Evolutionary conservation across 2,113 vertebrate species (phyloP), one percentile per base, ranked within the genome.

Genomic region (Lipotes vexillifer): DNA sequence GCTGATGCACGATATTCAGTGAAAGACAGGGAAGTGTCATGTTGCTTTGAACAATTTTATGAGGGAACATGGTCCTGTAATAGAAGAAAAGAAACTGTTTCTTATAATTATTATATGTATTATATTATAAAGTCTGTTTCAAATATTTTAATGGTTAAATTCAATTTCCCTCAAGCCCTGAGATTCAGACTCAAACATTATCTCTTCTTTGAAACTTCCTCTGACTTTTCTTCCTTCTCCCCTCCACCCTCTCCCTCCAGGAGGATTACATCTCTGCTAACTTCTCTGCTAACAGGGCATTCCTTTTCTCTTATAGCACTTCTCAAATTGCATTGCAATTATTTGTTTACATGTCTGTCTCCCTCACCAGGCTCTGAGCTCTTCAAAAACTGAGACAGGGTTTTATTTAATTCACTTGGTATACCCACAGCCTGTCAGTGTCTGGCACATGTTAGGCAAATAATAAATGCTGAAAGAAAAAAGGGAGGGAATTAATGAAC

Each of bases 261-360:
- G 14, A 57, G 71, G 55, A 46, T 72, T 52, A 25, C 57, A 3
- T 85, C n/a, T 59, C 33, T 52, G 15, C 49, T 52, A 52, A 52
- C 88, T 94, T 71, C 61, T 90, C 93, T 52, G 66, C 78, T 74
- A 59, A 75, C n/a, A 38, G 31, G 13, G 66, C 89, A 89, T 96
- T 94, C 97, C 92, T 96, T 65, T 36, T 83, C 36, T 85, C 77
- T 74, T 78, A 46, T 0, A 49, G 61, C 20, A 38, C 88, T 92
- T 95, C 96, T 97, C 97, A 92, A 66, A 92, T 95, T 77, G 90
- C 93, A 46, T 21, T 88, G 92, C 85, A 92, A 92, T 97, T 94
- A 95, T 97, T 97, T 96, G 95, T 98, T 96, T 96, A 97, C 74
- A 27, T 38, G 84, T 90, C 93, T 95, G 90, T 96, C 94, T 97